These are phyloP conservation scores for Oreonectes daqikongensis DNA, from an alignment of 2,797 vertebrate species.

Conservation along the genomic window DNA sequence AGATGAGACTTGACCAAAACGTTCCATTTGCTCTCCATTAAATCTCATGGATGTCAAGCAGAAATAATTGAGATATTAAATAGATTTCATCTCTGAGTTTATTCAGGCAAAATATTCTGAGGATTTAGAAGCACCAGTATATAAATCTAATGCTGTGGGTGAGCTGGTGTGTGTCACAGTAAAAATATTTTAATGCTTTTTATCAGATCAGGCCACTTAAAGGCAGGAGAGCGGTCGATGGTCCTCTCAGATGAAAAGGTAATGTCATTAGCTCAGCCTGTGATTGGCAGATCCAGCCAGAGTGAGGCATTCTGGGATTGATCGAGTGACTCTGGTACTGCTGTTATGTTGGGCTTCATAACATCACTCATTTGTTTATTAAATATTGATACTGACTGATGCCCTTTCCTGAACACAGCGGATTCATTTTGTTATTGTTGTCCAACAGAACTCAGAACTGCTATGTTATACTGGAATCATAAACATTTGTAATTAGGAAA, in stretches of 20 bases:
- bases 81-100: no score
- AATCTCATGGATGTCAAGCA: no score
- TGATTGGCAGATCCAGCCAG: slow-evolving; percentile 69
- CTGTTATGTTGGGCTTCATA: slow-evolving; percentile 66
- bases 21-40: no score
- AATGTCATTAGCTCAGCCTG: slow-evolving; percentile 73
- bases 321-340: slow-evolving; percentile 66
- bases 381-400: slow-evolving; percentile 82
- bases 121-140: background rate
- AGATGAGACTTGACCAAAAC: no score
- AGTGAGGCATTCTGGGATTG: slow-evolving; percentile 69
- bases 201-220: slow-evolving; percentile 77
- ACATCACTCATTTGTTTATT: slow-evolving; percentile 75
- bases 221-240: slow-evolving; percentile 75
- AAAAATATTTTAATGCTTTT: slow-evolving; percentile 83
- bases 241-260: slow-evolving; percentile 72
- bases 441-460: background rate
- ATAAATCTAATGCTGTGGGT: slow-evolving; percentile 48
- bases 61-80: no score
- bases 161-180: slow-evolving; percentile 73
- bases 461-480: background rate
- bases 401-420: slow-evolving; percentile 61
- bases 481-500: no score
- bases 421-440: background rate
- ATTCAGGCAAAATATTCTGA: background rate